Evolutionary conservation across 1,140 invertebrate species (phyloP), one percentile per base, ranked within the genome.

Genomic region (Leptinotarsa defecta): DNA sequence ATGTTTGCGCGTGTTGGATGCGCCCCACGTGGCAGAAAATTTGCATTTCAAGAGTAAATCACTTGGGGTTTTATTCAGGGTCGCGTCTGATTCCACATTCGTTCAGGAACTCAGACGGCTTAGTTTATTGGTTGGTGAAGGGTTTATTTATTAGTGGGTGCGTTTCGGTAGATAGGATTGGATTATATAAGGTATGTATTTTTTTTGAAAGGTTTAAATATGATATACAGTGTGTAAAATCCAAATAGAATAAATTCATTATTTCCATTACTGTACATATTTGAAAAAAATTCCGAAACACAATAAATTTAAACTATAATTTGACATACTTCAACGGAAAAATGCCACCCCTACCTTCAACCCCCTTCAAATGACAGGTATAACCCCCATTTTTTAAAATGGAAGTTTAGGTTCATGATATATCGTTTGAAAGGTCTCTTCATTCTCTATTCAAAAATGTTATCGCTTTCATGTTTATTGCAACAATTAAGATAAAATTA

Each of bases 1-100:
- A 68, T 24, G 27, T 68, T 68, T 68, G 65, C 65, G 65, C 65
- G 65, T 43, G 65, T 43, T 43, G 19, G 19, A 68, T 68, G 65
- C 65, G 65, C 65, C 43, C 65, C 65, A 68, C 65, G 43, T 68
- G 65, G 65, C 65, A 27, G 8, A 68, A 17, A 17, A n/a, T 27
- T 27, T 24, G 24, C 24, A 34, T 43, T 68, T 68, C 65, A 43
- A 17, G 24, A 68, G 8, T 4, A 27, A 68, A 68, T 27, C 65
- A 43, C 22, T 43, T 24, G 24, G 17, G 20, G 13, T 68, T n/a
- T 43, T 24, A 68, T 27, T 68, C 65, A 68, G 65, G 20, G n/a
- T 68, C 19, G 24, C n/a, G 13, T 57, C 52, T 15, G 52, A 19
- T 17, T 57, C n/a, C 52, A 57, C 52, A 57, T 57, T 19, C 52